phyloP scores from a whole-genome alignment of 2,888 invertebrate species.

The Leptopilina syphax region DNA sequence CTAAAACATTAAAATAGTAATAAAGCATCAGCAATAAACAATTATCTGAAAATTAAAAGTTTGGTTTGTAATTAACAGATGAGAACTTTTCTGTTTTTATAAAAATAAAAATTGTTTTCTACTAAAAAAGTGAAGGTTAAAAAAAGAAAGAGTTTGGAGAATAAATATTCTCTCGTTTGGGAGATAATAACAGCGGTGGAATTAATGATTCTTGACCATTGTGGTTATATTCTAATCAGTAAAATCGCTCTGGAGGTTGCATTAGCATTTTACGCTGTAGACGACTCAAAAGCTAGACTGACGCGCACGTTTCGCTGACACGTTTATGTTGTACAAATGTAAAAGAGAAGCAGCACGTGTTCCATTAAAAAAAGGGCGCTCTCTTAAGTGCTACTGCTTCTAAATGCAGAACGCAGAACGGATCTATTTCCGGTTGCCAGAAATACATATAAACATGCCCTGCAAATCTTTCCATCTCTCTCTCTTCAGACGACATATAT shows the following conservation, averaged over 20 bases:
- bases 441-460: conserved; percentile 13
- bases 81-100: too few relatives aligned
- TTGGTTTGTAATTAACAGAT: too few relatives aligned
- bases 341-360: conserved; percentile 35
- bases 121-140: background rate
- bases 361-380: conserved; percentile 36
- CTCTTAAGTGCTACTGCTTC: conserved; percentile 28
- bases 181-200: background rate
- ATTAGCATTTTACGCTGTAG: conserved; percentile 19
- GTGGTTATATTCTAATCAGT: conserved; percentile 11
- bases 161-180: too few relatives aligned
- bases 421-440: conserved; percentile 33
- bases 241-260: background rate
- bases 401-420: conserved; percentile 37
- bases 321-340: conserved; percentile 32
- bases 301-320: conserved; percentile 22
- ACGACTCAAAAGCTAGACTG: background rate
- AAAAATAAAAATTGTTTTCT: too few relatives aligned
- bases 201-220: background rate
- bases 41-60: too few relatives aligned
- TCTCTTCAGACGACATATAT: background rate
- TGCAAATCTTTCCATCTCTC: conserved; percentile 20
- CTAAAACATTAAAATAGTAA: too few relatives aligned
- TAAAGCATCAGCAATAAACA: too few relatives aligned
- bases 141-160: background rate